Conservation (phyloP, 2,888 invertebrate species). For the Ennomos erosarius region DNA sequence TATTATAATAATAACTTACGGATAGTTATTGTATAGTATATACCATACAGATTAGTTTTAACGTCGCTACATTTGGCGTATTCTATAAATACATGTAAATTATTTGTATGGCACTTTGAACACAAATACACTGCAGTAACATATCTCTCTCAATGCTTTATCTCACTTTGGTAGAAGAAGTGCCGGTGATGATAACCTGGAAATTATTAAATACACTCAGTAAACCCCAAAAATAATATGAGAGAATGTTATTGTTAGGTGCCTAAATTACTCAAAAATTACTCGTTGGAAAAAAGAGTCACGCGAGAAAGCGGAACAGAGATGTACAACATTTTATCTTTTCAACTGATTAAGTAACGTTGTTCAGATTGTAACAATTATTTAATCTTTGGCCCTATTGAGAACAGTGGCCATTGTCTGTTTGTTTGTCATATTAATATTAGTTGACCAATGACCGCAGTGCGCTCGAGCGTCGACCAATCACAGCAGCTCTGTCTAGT, state of each 20-base stretch:
- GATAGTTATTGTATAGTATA: conserved; percentile 23
- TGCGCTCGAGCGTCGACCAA: too few species aligned
- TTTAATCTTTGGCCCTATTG: too few species aligned
- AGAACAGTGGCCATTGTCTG: too few species aligned
- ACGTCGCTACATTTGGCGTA: conserved; percentile 27
- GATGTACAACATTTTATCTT: too few species aligned
- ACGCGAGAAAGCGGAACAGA: too few species aligned
- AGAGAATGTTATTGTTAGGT: neutral
- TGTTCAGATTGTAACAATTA: too few species aligned
- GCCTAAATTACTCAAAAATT: too few species aligned
- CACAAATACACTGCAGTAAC: conserved; percentile 27
- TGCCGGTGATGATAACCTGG: conserved; percentile 46
- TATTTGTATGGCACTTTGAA: conserved; percentile 23
- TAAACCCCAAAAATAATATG: neutral
- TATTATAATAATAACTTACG: conserved; percentile 35
- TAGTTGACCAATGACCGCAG: too few species aligned
- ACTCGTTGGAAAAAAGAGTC: too few species aligned
- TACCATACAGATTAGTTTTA: conserved; percentile 18
- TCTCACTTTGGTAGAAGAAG: conserved; percentile 43
- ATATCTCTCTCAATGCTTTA: conserved; percentile 29
- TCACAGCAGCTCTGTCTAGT: too few species aligned
- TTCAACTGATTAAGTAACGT: too few species aligned
- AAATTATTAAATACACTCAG: conserved; percentile 15
- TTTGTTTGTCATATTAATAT: too few species aligned
- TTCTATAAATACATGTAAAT: conserved; percentile 13